Conservation (phyloP, 2,888 invertebrate species). For the Chalcis sispes region DNA sequence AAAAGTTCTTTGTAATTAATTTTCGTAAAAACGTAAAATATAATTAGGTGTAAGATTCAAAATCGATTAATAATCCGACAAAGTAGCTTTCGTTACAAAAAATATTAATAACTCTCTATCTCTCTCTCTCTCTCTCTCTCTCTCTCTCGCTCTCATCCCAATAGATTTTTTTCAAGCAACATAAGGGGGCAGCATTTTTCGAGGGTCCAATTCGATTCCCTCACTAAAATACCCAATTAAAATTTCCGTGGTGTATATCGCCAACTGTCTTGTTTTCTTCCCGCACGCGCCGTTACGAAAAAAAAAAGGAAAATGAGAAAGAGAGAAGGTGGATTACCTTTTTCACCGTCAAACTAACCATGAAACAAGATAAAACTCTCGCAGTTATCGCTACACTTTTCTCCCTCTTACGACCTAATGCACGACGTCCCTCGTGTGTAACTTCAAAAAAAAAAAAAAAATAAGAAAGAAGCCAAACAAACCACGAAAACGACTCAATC, state of each 20-base stretch:
- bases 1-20: too few species aligned
- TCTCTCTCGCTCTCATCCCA: neutral
- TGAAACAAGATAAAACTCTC: conserved; percentile 50
- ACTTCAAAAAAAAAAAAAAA: neutral
- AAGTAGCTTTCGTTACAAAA: conserved; percentile 20
- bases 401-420: too few species aligned
- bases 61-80: conserved; percentile 38
- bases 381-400: conserved; percentile 28
- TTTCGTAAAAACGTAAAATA: too few species aligned
- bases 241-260: conserved; percentile 22
- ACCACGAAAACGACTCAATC: conserved; percentile 32
- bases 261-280: conserved; percentile 39
- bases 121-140: too few species aligned
- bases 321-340: too few species aligned
- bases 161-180: conserved; percentile 25
- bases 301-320: too few species aligned
- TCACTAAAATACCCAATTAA: conserved; percentile 46
- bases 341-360: conserved; percentile 40
- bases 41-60: too few species aligned
- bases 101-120: conserved; percentile 11
- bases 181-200: conserved; percentile 22
- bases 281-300: neutral
- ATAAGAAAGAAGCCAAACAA: conserved; percentile 18
- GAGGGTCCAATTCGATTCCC: conserved; percentile 32
- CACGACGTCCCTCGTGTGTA: neutral